Conservation (phyloP, 1,140 invertebrate genomes). For the Halotydeus destructor region DNA sequence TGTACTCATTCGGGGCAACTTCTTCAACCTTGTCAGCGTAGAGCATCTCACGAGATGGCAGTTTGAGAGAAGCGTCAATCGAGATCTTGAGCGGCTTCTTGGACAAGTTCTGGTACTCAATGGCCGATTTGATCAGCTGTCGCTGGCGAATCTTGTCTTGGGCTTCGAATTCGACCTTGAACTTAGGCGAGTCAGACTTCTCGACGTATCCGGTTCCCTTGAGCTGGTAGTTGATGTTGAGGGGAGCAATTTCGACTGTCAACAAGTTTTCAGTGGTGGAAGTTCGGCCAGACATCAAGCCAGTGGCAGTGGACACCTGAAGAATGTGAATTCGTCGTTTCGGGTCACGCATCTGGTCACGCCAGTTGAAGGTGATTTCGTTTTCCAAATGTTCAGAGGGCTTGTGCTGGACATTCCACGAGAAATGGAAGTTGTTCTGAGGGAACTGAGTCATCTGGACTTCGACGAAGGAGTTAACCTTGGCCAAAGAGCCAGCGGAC, state of each 20-base stretch:
- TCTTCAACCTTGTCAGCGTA: conserved; percentile 7
- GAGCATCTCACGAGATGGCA: background rate
- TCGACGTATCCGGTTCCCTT: conserved; percentile 1
- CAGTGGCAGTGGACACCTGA: background rate
- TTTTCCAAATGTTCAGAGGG: conserved; percentile 6
- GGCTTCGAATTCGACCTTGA: background rate
- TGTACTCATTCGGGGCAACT: background rate
- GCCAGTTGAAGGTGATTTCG: conserved; percentile 6
- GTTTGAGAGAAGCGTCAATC: conserved; percentile 2
- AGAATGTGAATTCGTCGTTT: background rate
- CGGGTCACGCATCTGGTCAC: background rate
- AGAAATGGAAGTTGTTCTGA: background rate
- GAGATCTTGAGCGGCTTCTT: background rate
- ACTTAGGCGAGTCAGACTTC: background rate
- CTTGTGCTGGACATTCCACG: background rate
- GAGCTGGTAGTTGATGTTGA: conserved; percentile 5
- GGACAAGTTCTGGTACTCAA: conserved; percentile 1
- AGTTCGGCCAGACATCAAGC: background rate
- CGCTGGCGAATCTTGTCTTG: background rate
- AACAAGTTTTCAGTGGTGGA: background rate
- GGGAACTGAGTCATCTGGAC: background rate
- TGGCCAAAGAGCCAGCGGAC: background rate
- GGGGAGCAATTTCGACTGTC: background rate
- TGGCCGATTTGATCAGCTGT: background rate
- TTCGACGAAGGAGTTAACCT: conserved; percentile 1